Evolutionary conservation across 1,140 invertebrate genomes (phyloP).

Genomic region (Dendrolimus punctatus): DNA sequence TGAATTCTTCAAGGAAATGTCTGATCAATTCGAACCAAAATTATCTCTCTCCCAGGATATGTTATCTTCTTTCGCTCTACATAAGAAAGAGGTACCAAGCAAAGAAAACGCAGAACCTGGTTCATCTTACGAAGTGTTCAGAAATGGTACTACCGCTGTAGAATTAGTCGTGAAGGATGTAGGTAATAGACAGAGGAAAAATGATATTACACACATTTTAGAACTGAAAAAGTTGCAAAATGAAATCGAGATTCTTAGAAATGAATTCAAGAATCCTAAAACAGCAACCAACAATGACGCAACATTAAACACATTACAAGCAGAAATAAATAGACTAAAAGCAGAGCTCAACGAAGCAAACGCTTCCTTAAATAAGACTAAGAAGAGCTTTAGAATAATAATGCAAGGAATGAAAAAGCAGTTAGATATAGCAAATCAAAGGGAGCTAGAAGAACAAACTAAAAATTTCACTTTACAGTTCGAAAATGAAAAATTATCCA

Average conservation of each 20-base stretch:
- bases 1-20: constrained; percentile 6
- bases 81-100: constrained; percentile 5
- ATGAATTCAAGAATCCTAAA: neutral
- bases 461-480: constrained; percentile 22
- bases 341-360: constrained; percentile 19
- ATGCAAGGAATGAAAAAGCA: constrained; percentile 27
- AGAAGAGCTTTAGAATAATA: constrained; percentile 16
- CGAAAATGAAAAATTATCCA: constrained; percentile 31
- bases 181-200: constrained; percentile 11
- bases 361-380: constrained; percentile 11
- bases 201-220: neutral
- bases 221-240: no score
- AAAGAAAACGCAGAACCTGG: constrained; percentile 9
- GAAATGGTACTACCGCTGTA: constrained; percentile 32
- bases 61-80: constrained; percentile 4
- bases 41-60: constrained; percentile 16
- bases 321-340: constrained; percentile 16
- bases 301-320: constrained; percentile 1
- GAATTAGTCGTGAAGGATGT: constrained; percentile 33
- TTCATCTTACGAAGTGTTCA: constrained; percentile 26
- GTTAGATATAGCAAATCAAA: constrained; percentile 15
- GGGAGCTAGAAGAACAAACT: constrained; percentile 19
- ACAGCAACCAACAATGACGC: neutral
- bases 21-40: constrained; percentile 16
- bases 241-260: no score